Evolutionary conservation across 2,888 invertebrate species (phyloP).

Genomic region (Habroteleia sp.): DNA sequence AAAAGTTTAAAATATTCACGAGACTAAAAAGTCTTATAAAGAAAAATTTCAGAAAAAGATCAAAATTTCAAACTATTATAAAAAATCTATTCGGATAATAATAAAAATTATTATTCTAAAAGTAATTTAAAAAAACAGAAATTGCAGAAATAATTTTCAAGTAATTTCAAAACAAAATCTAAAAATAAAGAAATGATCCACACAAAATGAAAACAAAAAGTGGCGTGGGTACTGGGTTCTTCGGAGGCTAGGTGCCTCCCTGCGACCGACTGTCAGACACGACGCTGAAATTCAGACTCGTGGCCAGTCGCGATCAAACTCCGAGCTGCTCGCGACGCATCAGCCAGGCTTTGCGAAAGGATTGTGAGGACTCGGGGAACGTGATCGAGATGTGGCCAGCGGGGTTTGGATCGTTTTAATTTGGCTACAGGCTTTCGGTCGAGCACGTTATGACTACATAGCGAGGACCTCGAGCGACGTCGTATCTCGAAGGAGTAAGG

Average conservation of each 20-base stretch:
- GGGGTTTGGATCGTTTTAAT: conserved; percentile 4
- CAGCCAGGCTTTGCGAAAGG: background rate
- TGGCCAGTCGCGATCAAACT: conserved; percentile 49
- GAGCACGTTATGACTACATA: conserved; percentile 23
- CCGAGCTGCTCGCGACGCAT: conserved; percentile 21
- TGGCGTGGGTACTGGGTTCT: background rate
- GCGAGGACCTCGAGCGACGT: conserved; percentile 19
- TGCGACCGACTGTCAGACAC: conserved; percentile 33
- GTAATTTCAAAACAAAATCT: too few relatives aligned
- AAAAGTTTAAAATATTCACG: too few relatives aligned
- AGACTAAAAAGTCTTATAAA: too few relatives aligned
- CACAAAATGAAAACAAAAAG: background rate
- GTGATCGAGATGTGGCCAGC: conserved; percentile 31
- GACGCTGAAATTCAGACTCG: conserved; percentile 39
- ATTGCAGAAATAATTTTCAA: too few relatives aligned
- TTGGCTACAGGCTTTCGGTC: background rate
- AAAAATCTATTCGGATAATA: too few relatives aligned
- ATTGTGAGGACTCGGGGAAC: conserved; percentile 1
- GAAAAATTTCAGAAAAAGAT: too few relatives aligned
- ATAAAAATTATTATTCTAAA: too few relatives aligned
- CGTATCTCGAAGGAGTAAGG: conserved; percentile 64
- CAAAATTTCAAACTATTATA: too few relatives aligned
- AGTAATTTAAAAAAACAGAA: too few relatives aligned
- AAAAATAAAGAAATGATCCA: too few relatives aligned
- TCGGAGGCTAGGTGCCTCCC: conserved; percentile 10